Evolutionary conservation across 2,888 invertebrate genomes (phyloP).

Genomic region (Drosophila lutescens): DNA sequence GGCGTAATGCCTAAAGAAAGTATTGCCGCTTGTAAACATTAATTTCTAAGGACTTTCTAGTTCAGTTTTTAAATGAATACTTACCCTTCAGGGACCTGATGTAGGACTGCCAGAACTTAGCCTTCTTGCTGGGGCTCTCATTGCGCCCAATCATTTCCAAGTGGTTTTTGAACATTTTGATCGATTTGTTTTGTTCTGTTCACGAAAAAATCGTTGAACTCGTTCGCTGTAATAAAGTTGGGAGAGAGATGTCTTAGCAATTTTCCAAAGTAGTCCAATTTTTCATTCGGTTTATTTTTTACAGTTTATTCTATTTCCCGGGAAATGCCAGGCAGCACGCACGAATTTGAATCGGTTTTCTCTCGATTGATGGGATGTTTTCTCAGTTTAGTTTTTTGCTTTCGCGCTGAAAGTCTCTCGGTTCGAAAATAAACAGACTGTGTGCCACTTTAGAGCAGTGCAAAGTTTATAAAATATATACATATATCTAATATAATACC

Average conservation of each 20-base stretch:
- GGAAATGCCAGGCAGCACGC: conserved; percentile 65
- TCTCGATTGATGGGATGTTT: conserved; percentile 24
- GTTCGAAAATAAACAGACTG: conserved; percentile 80
- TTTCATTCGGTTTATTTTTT: conserved; percentile 6
- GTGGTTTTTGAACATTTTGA: conserved; percentile 95
- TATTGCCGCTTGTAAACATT: too few species aligned
- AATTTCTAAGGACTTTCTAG: background rate
- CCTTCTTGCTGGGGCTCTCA: conserved; percentile 95
- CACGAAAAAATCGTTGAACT: conserved; percentile 86
- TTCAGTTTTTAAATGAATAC: conserved; percentile 47
- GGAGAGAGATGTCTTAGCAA: conserved; percentile 39
- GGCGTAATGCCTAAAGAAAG: too few species aligned
- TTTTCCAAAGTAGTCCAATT: conserved; percentile 18
- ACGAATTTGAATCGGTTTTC: conserved; percentile 37
- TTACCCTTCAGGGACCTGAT: conserved; percentile 96
- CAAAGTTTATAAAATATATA: conserved; percentile 70
- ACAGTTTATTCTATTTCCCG: background rate
- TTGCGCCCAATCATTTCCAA: conserved; percentile 97
- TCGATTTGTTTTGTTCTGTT: conserved; percentile 85
- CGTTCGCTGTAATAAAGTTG: conserved; percentile 88
- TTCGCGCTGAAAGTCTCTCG: conserved; percentile 69
- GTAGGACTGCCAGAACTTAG: conserved; percentile 97
- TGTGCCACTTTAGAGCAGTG: conserved; percentile 75
- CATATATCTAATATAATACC: conserved; percentile 41
- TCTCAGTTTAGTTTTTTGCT: conserved; percentile 42